These are phyloP conservation scores for Poecilia gillii DNA, from an alignment of 2,797 vertebrate species.

Conservation along the genomic window DNA sequence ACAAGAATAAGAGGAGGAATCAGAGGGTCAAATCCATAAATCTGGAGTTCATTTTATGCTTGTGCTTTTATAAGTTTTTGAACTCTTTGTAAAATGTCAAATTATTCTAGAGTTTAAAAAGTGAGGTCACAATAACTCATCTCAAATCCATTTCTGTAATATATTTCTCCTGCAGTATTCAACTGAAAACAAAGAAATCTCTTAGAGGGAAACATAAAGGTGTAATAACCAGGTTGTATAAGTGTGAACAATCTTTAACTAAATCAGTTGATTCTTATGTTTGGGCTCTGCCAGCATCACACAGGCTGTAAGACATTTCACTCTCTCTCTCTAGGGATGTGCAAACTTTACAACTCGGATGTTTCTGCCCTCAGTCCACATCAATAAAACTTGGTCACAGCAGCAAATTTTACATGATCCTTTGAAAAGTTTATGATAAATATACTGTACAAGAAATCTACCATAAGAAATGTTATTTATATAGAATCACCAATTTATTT, in stretches of 20 bases:
- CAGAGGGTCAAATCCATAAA: conserved; percentile 31
- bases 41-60: background rate
- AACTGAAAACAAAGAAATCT: background rate
- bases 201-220: background rate
- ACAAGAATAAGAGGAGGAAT: conserved; percentile 30
- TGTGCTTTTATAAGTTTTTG: background rate
- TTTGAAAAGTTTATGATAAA: no score
- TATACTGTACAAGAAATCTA: no score
- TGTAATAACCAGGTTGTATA: background rate
- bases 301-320: background rate
- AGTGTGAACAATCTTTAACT: background rate
- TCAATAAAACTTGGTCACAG: no score
- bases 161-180: background rate
- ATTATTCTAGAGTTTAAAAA: background rate
- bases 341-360: no score
- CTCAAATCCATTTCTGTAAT: background rate
- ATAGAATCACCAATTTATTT: no score
- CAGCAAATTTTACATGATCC: no score
- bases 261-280: background rate
- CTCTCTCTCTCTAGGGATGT: no score
- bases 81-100: background rate
- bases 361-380: no score
- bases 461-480: no score
- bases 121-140: background rate
- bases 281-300: background rate